Evolutionary conservation across 2,888 invertebrate species (phyloP), one percentile per base, ranked within the genome.

Genomic region (Drosophila meridionalis): DNA sequence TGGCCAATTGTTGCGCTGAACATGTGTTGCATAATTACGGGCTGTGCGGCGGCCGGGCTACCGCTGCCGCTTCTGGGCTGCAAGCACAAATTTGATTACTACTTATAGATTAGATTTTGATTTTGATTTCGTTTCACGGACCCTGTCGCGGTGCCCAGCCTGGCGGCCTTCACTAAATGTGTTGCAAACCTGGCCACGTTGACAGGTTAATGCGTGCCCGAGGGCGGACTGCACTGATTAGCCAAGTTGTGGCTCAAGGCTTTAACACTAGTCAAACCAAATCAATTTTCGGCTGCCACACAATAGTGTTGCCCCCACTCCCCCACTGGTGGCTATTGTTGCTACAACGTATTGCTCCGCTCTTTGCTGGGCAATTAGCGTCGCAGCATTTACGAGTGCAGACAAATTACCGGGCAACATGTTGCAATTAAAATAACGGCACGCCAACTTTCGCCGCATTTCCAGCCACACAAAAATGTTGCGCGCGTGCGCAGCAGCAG

Each of bases 1-100:
- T 88, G 84, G 87, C 89, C 87, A 88, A 87, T 87, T 88, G 87
- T 87, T 88, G 89, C 76, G 69, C 69, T 75, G 84, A 87, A 88
- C 87, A 87, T 87, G 87, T 87, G 87, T 87, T 88, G 87, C 80
- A 88, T 87, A 87, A 87, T 87, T 87, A 88, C 77, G 80, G 87
- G 84, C 83, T 88, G 78, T 59, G 73, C 58, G 76, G 77, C 74
- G 59, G 83, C 70, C 80, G 56, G 73, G 36, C 36, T 11, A 11
- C 36, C 36, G 36, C 36, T 11, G 36, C 36, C 36, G 36, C 36
- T 36, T 63, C 59, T 34, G 76, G 71, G 87, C 84, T 84, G 70
- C 77, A 63, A 87, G 87, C 85, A 79, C 66, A 85, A 87, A 81
- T 85, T 85, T 85, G 85, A 85, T 85, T 85, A 82, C 87, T 76